Percentiles rank a stretch among this genome's conserved stretches.
These are phyloP conservation scores for Lordiphosa mommai DNA, from an alignment of 1,140 invertebrate genomes.

Conservation along the genomic window DNA sequence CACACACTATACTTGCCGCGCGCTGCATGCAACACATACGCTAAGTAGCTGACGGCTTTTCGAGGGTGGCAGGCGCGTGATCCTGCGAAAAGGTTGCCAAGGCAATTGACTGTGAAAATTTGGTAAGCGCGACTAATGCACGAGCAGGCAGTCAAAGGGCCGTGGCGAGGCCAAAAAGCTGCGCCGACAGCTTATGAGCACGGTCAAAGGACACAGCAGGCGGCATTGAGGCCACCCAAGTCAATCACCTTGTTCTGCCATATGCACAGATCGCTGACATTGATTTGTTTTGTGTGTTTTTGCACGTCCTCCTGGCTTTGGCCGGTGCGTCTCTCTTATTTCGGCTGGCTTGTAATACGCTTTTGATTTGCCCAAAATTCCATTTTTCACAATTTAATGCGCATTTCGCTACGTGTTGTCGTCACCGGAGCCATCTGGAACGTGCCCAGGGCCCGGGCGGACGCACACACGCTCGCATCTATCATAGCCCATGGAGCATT, in stretches of 20 bases:
- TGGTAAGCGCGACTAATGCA: constrained; percentile 62
- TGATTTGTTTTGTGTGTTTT: constrained; percentile 60
- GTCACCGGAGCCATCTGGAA: constrained; percentile 60
- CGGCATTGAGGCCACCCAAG: constrained; percentile 16
- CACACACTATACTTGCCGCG: neutral
- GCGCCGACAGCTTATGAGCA: constrained; percentile 55
- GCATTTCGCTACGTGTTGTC: constrained; percentile 74
- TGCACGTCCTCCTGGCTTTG: constrained; percentile 24
- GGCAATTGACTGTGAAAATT: constrained; percentile 77
- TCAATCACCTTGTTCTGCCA: constrained; percentile 50
- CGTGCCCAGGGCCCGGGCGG: constrained; percentile 40
- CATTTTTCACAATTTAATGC: constrained; percentile 78
- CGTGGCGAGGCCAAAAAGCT: constrained; percentile 48
- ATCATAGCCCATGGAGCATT: constrained; percentile 62
- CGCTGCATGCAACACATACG: constrained; percentile 67
- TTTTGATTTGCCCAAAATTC: constrained; percentile 75
- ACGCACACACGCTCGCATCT: constrained; percentile 40
- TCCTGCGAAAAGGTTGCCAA: constrained; percentile 72
- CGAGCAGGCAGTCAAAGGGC: constrained; percentile 70
- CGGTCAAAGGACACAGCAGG: constrained; percentile 48
- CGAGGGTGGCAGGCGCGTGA: constrained; percentile 51
- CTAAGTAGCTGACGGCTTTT: constrained; percentile 59
- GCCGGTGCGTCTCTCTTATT: constrained; percentile 59
- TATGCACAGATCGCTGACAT: constrained; percentile 55
- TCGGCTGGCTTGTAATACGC: constrained; percentile 57